A percentile compares a stretch with the other conserved stretches of the same genome.
Conservation (phyloP, 2,113 vertebrate genomes). For the Oenanthe melanoleuca region DNA sequence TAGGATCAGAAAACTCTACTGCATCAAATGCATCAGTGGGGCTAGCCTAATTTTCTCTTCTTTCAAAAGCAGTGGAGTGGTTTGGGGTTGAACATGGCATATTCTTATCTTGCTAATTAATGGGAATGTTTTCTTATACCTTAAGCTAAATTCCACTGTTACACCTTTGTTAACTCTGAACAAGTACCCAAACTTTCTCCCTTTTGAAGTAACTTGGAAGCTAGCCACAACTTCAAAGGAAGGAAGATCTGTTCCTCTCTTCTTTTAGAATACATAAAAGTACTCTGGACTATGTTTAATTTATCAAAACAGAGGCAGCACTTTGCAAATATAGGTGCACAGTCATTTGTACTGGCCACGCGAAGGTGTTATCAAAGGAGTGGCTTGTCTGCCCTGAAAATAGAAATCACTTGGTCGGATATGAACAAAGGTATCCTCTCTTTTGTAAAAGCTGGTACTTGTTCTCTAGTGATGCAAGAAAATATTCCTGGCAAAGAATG, state of each 20-base stretch:
- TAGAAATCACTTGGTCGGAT: not conserved
- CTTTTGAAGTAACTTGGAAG: conserved; percentile 64
- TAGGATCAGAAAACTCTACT: not conserved
- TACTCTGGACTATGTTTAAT: not conserved
- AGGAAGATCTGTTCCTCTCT: conserved; percentile 44
- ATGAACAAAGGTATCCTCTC: not conserved
- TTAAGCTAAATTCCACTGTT: conserved; percentile 52
- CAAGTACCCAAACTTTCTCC: conserved; percentile 34
- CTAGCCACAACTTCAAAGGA: conserved; percentile 45
- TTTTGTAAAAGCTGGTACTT: not conserved
- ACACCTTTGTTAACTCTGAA: conserved; percentile 24
- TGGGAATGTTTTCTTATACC: conserved; percentile 48
- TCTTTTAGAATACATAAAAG: conserved; percentile 19
- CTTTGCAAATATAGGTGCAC: conserved; percentile 19
- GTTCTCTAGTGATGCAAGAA: conserved; percentile 5
- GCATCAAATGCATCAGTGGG: not conserved
- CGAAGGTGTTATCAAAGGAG: not conserved
- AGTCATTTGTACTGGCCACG: not conserved
- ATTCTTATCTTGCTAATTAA: conserved; percentile 31
- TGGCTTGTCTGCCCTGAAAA: not conserved
- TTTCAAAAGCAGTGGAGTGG: not conserved
- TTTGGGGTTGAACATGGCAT: conserved; percentile 17
- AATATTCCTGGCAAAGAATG: not conserved
- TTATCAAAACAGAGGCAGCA: conserved; percentile 36
- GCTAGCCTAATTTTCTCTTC: not conserved